Evolutionary conservation across 2,888 invertebrate species (phyloP).

Genomic region (Mythimna impura): DNA sequence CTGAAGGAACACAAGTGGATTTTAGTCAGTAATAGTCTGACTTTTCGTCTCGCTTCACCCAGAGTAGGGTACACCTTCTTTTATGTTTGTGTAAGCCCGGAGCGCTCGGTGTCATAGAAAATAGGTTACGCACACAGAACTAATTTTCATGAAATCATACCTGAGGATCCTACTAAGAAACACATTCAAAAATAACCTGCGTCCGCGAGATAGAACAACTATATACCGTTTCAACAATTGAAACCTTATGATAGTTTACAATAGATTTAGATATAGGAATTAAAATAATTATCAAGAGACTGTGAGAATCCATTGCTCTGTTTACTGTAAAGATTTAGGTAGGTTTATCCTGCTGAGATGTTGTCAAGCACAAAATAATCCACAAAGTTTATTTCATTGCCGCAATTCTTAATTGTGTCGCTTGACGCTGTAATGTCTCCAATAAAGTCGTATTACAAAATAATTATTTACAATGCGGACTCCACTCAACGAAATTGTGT

Average conservation of each 20-base stretch:
- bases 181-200: no score
- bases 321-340: neutral
- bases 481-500: constrained; percentile 62
- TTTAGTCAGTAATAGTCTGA: no score
- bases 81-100: no score
- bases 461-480: constrained; percentile 57
- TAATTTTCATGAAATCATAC: no score
- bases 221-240: neutral
- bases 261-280: neutral
- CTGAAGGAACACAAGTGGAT: no score
- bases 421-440: constrained; percentile 25
- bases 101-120: no score
- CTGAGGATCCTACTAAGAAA: no score
- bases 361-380: constrained; percentile 13
- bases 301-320: neutral
- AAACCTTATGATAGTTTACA: constrained; percentile 31
- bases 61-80: no score
- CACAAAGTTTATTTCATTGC: constrained; percentile 25
- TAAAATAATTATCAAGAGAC: neutral
- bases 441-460: constrained; percentile 45
- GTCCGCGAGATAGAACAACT: no score
- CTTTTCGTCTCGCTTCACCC: no score
- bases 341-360: neutral
- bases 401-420: constrained; percentile 14
- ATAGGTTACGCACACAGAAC: no score